phyloP scores from a whole-genome alignment of 2,797 vertebrate genomes.

The Champsocephalus gunnari region DNA sequence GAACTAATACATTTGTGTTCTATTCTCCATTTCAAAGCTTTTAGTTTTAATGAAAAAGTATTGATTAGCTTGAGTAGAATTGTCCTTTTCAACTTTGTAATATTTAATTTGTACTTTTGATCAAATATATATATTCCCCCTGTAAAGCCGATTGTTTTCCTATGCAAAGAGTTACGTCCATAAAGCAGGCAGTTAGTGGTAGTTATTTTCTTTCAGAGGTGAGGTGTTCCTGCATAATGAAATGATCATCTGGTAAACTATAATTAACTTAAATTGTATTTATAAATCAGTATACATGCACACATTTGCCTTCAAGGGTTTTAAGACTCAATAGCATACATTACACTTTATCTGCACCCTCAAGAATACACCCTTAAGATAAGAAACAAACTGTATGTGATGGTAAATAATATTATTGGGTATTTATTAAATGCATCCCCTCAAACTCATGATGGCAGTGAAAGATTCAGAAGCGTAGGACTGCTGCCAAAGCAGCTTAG shows the following conservation, averaged over 20 bases:
- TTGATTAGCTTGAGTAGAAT: constrained; percentile 10
- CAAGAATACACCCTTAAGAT: not conserved
- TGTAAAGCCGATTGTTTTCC: not conserved
- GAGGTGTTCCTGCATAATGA: not conserved
- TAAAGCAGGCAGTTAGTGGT: not conserved
- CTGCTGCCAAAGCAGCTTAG: no score
- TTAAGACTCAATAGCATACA: not conserved
- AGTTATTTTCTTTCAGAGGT: not conserved
- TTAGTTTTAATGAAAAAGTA: constrained; percentile 2
- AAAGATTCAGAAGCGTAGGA: no score
- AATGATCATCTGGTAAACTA: not conserved
- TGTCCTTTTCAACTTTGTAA: not conserved
- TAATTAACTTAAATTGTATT: not conserved
- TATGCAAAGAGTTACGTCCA: not conserved
- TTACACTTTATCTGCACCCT: not conserved
- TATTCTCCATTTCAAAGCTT: constrained; percentile 5
- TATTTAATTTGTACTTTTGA: not conserved
- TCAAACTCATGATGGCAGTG: no score
- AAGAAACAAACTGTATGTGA: not conserved
- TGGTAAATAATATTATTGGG: no score
- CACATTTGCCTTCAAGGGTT: not conserved
- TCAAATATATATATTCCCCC: not conserved
- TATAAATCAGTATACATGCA: not conserved
- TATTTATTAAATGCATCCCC: no score
- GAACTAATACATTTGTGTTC: not conserved